Evolutionary conservation across 2,888 invertebrate species (phyloP).

Genomic region (Alloscopus bannaensis): DNA sequence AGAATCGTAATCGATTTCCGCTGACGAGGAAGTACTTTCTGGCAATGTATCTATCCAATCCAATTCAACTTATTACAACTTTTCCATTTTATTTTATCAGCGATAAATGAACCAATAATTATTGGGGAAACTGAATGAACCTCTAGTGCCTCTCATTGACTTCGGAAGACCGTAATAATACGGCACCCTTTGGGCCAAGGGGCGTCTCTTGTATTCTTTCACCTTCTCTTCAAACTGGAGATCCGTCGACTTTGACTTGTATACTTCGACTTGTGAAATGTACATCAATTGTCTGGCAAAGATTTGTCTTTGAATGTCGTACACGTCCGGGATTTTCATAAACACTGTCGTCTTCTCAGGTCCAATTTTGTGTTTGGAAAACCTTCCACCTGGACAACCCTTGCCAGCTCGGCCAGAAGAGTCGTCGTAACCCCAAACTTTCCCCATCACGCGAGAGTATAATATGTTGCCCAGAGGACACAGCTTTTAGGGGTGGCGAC

Average conservation of each 20-base stretch:
- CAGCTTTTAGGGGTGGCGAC: too few relatives aligned
- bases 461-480: too few relatives aligned
- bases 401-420: neutral
- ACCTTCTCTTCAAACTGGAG: slow-evolving; percentile 25
- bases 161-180: too few relatives aligned
- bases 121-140: too few relatives aligned
- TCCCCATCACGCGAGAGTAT: too few relatives aligned
- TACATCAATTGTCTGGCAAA: slow-evolving; percentile 43
- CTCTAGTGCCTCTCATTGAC: too few relatives aligned
- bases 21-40: too few relatives aligned
- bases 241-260: neutral
- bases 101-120: too few relatives aligned
- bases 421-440: slow-evolving; percentile 35
- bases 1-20: too few relatives aligned
- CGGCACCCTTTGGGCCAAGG: neutral
- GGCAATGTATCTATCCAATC: too few relatives aligned
- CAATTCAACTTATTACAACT: too few relatives aligned
- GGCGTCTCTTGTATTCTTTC: neutral
- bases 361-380: neutral
- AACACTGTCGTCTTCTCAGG: neutral
- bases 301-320: slow-evolving; percentile 33
- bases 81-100: too few relatives aligned
- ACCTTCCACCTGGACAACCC: slow-evolving; percentile 2
- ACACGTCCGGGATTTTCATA: slow-evolving; percentile 44
- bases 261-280: neutral